Evolutionary conservation across 2,888 invertebrate genomes (phyloP), one percentile per base, ranked within the genome.

Genomic region (Neuroscelio doddi): DNA sequence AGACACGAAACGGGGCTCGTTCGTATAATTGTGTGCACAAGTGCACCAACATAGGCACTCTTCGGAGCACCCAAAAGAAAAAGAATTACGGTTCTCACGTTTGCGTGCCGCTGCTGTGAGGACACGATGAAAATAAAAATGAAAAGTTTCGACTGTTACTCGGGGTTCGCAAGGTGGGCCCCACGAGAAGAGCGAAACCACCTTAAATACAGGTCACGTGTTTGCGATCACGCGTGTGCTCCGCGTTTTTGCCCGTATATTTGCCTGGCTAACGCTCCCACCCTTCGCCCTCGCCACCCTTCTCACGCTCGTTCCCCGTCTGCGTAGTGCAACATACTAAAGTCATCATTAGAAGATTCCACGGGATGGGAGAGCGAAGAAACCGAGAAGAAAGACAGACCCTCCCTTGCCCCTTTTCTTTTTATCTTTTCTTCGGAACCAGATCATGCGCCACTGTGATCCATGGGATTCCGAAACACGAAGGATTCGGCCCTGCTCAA

Each of bases 171-270:
- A 76, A 73, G 62, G 36, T 45, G 59, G 51, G 55, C 49, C 61
- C 68, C 50, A 66, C 57, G 59, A 71, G 69, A 66, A 59, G 59
- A 70, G 66, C 72, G 71, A 73, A 76, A 74, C 70, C 68, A 75
- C 73, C 78, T 80, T 82, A 82, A 82, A 82, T 73, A 81, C 80
- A 81, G 81, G 81, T 80, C 82, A 79, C 80, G 80, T 63, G 68
- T 68, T 53, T 65, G 62, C 53, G 70, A 70, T 71, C 72, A 65
- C 78, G 79, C 75, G 72, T 74, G 73, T 72, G 49, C 39, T 39
- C 29, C 27, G 26, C 26, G 49, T 59, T 69, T 55, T 68, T 61
- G 59, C 68, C 58, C 59, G 49, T 62, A 67, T 68, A 63, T 75
- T 76, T 74, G 70, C 68, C 72, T 71, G 71, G 49, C 56, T 57